Conservation (phyloP, 2,888 invertebrate species). For the Nomada goodeniana region DNA sequence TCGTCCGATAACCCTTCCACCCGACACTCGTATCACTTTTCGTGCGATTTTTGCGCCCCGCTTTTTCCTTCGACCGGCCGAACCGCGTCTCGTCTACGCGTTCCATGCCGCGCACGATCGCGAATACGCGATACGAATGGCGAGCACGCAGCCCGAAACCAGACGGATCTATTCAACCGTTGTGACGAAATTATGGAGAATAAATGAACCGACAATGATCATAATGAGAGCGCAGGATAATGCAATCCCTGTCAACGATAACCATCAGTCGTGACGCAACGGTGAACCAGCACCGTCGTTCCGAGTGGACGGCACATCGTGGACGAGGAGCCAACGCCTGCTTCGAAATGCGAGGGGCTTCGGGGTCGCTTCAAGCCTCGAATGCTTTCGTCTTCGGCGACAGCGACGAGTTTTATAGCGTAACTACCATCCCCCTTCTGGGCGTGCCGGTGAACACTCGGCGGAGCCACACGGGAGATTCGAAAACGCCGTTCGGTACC, state of each 20-base stretch:
- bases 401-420: conserved; percentile 72
- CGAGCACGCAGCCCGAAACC: background rate
- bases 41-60: conserved; percentile 3
- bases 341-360: conserved; percentile 4
- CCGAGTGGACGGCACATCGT: background rate
- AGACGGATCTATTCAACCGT: background rate
- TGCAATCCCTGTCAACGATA: background rate
- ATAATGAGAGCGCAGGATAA: background rate
- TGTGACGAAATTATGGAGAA: background rate
- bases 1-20: background rate
- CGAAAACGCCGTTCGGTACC: conserved; percentile 4
- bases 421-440: conserved; percentile 24
- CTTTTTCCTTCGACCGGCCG: background rate
- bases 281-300: background rate
- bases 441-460: conserved; percentile 39
- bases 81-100: too few relatives aligned
- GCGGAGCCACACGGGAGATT: background rate
- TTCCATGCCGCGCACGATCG: background rate
- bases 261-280: background rate
- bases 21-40: background rate
- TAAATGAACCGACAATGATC: background rate
- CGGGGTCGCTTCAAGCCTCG: conserved; percentile 48
- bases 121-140: background rate
- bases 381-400: conserved; percentile 63
- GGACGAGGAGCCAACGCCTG: background rate